A percentile compares a stretch with the other conserved stretches of the same genome.
Evolutionary conservation across 2,888 invertebrate genomes (phyloP).

Genomic region (Vanessa cardui): DNA sequence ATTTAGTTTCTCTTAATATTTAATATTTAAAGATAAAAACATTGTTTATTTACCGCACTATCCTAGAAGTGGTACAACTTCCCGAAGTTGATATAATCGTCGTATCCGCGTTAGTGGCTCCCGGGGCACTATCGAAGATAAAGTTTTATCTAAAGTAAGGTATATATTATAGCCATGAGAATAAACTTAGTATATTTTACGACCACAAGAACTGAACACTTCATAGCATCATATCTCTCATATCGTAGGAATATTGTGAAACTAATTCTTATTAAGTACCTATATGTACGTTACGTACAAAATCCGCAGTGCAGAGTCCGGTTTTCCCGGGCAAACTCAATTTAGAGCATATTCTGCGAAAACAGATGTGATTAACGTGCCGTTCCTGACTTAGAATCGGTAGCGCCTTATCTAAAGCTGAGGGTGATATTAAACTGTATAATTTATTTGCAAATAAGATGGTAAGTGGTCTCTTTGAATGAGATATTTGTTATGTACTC

Average conservation of each 20-base stretch:
- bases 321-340: too few relatives aligned
- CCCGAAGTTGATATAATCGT: slow-evolving; percentile 14
- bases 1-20: not conserved
- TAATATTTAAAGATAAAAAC: not conserved
- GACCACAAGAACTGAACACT: slow-evolving; percentile 7
- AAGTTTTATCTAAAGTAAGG: slow-evolving; percentile 20
- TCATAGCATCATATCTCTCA: slow-evolving; percentile 1
- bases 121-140: slow-evolving; percentile 25
- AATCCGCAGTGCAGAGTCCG: too few relatives aligned
- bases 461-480: too few relatives aligned
- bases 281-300: not conserved
- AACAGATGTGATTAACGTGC: too few relatives aligned
- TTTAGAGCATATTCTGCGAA: too few relatives aligned
- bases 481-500: too few relatives aligned
- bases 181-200: slow-evolving; percentile 18
- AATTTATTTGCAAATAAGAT: too few relatives aligned
- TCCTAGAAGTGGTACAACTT: not conserved
- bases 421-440: too few relatives aligned
- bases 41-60: not conserved
- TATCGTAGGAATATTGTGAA: not conserved
- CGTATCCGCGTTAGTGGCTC: slow-evolving; percentile 26
- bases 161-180: slow-evolving; percentile 14
- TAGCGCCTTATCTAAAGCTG: too few relatives aligned
- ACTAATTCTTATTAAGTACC: not conserved
- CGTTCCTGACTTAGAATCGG: too few relatives aligned